Percentiles rank a stretch among this genome's conserved stretches.
Evolutionary conservation across 2,888 invertebrate species (phyloP).

Genomic region (Empis livida): DNA sequence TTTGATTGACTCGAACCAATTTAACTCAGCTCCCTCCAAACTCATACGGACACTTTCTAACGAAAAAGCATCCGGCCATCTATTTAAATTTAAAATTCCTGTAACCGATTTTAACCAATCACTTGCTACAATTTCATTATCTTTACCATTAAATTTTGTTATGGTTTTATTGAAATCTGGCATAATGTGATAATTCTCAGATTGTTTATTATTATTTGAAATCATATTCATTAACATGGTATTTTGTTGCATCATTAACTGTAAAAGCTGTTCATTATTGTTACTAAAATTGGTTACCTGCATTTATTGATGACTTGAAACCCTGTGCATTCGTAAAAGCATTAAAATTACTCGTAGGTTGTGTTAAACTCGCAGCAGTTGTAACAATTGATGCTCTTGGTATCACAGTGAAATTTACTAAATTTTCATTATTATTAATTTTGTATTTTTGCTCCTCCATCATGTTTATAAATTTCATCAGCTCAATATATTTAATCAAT

Average conservation of each 20-base stretch:
- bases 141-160: conserved; percentile 8
- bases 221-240: conserved; percentile 7
- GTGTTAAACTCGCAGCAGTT: too few species aligned
- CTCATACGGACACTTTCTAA: conserved; percentile 6
- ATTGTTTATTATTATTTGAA: not conserved
- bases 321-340: too few species aligned
- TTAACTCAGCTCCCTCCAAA: conserved; percentile 1
- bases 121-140: conserved; percentile 4
- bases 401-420: too few species aligned
- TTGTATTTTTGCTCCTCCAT: too few species aligned
- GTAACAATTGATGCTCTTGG: too few species aligned
- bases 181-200: conserved; percentile 6
- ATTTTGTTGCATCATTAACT: conserved; percentile 6
- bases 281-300: too few species aligned
- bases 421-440: too few species aligned
- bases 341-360: too few species aligned
- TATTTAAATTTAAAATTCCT: conserved; percentile 8
- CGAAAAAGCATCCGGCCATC: conserved; percentile 5
- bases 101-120: conserved; percentile 9
- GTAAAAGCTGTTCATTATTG: not conserved
- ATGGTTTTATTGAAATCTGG: conserved; percentile 11
- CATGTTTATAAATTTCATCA: too few species aligned
- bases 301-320: too few species aligned
- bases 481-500: too few species aligned
- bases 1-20: conserved; percentile 4